These are phyloP conservation scores for Charaxes varanes DNA, from an alignment of 1,140 invertebrate species.

Conservation along the genomic window DNA sequence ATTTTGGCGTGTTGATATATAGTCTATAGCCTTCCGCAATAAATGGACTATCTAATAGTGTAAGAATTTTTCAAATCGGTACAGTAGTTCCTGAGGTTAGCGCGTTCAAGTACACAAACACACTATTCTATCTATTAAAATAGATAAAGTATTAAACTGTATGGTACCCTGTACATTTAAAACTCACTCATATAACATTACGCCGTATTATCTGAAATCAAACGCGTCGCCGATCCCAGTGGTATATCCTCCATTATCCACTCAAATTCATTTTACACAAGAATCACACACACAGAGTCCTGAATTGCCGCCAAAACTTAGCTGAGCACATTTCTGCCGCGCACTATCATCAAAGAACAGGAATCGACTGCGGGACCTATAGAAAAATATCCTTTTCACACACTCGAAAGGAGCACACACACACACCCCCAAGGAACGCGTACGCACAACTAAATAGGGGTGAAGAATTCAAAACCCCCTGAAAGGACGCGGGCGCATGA, in stretches of 20 bases:
- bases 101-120: no score
- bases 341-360: constrained; percentile 37
- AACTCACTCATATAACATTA: constrained; percentile 60
- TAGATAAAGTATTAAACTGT: no score
- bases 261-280: constrained; percentile 28
- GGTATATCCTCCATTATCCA: constrained; percentile 39
- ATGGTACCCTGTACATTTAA: no score
- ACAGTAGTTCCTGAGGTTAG: no score
- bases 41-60: no score
- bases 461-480: constrained; percentile 57
- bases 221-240: constrained; percentile 20
- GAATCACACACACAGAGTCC: constrained; percentile 5
- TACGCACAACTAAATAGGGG: constrained; percentile 55
- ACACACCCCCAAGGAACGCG: constrained; percentile 39
- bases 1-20: no score
- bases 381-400: constrained; percentile 37
- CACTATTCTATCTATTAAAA: no score
- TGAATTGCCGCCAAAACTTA: constrained; percentile 52
- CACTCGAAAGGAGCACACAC: constrained; percentile 20
- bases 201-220: constrained; percentile 41
- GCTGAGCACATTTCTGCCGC: constrained; percentile 28
- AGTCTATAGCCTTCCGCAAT: no score
- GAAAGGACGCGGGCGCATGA: constrained; percentile 27
- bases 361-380: constrained; percentile 31
- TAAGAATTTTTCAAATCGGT: no score